A percentile compares a stretch with the other conserved stretches of the same genome.
Conservation (phyloP, 2,797 vertebrate species). For the Muscicapa comitata region DNA sequence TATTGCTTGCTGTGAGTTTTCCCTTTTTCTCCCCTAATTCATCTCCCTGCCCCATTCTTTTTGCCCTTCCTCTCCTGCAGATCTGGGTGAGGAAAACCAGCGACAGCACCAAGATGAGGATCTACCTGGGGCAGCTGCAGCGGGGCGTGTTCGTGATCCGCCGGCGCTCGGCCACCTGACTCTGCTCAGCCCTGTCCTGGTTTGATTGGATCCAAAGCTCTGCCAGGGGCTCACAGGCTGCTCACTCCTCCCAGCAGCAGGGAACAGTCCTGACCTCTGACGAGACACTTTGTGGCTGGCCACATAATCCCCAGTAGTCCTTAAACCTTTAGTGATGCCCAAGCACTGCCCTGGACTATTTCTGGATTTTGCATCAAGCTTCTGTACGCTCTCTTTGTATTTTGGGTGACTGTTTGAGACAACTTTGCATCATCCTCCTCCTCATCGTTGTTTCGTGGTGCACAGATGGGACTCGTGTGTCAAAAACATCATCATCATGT, state of each 20-base stretch:
- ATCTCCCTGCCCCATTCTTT: not conserved
- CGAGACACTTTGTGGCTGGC: conserved; percentile 41
- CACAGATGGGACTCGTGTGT: not conserved
- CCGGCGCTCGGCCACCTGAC: conserved; percentile 92
- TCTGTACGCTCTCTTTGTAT: not conserved
- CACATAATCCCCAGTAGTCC: conserved; percentile 19
- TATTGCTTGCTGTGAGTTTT: not conserved
- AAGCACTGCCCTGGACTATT: conserved; percentile 14
- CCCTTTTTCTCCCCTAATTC: not conserved
- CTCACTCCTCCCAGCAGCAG: conserved; percentile 30
- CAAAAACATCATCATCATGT: not conserved
- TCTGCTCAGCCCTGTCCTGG: not conserved
- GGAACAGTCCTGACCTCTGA: conserved; percentile 20
- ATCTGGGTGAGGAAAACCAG: conserved; percentile 99
- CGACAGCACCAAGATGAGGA: conserved; percentile 99
- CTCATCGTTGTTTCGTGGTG: not conserved
- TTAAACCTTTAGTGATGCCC: conserved; percentile 34
- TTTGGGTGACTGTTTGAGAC: conserved; percentile 33
- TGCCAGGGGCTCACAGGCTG: conserved; percentile 5
- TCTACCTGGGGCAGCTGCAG: conserved; percentile 97
- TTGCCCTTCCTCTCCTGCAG: conserved; percentile 63
- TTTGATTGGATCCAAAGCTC: not conserved
- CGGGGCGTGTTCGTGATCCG: conserved; percentile 97
- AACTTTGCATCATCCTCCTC: not conserved
- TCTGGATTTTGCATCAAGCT: conserved; percentile 34